Evolutionary conservation across 2,797 vertebrate species (phyloP), one percentile per base, ranked within the genome.

Genomic region (Denticeps clupeoides): DNA sequence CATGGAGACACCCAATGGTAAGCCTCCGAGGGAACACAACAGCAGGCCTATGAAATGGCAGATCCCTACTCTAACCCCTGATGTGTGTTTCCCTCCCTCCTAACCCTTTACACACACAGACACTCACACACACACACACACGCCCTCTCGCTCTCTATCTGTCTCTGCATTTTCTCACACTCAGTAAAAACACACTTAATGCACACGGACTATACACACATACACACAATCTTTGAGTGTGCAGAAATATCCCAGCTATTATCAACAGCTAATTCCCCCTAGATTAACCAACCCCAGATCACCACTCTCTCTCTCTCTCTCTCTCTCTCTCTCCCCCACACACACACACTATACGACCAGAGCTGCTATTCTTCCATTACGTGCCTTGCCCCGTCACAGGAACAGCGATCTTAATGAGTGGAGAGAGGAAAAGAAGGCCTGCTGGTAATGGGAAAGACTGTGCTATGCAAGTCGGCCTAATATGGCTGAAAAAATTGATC

Each of bases 401-500:
- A n/a, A 28, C 25, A 42, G 7, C 41, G 13, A 37, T 37, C 15
- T 32, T 37, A 37, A 37, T 37, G 33, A 37, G 33, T 33, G 37
- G 33, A 16, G 33, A 37, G 22, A 46, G 10, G 28, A 46, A 46
- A 28, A 42, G 35, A 29, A 35, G 47, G 35, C 40, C 26, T 4
- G 13, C 32, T 16, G 38, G 44, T 51, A 45, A 63, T 55, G 47
- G 47, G 48, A 62, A 58, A 46, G 12, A 27, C 38, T 42, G 29
- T 41, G 47, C 47, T 32, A 31, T n/a, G 41, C 47, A 59, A 74
- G 69, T 56, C 46, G 16, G 24, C 67, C 77, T 77, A 71, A 74
- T 64, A 75, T 63, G 51, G 63, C 60, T 75, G 64, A 71, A 50
- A 13, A 82, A 85, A 89, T 77, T 79, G 85, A 89, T 90, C 86